Evolutionary conservation across 2,888 invertebrate species (phyloP), one percentile per base, ranked within the genome.

Genomic region (Euzophera pinguis): DNA sequence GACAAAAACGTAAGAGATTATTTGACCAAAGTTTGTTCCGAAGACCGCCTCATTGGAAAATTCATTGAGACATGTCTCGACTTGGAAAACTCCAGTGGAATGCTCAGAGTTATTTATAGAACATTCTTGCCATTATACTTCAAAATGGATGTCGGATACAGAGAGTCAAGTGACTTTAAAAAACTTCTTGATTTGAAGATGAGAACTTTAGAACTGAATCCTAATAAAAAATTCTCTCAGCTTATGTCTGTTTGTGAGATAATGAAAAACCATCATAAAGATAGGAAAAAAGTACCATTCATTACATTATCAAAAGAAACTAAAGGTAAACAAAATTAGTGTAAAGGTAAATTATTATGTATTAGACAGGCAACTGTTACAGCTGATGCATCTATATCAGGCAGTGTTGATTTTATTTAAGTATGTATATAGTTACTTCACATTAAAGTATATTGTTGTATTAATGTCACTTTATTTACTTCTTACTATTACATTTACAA

Each of bases 241-340:
- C 55, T 87, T 0, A 78, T 75, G 59, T 58, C 64, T 4, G 63
- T 87, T 10, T 75, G 75, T 64, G 72, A 81, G 10, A 58, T 60
- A 1, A 54, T 84, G 9, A 75, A 72, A 50, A 47, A 55, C 2
- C 8, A 9, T 1, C 62, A 63, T 47, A 63, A 50, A 39, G 16
- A 43, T 13, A 73, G 66, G 49, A 79, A 71, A 63, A 73, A 72
- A 58, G 75, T 71, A 0, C 52, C 71, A 34, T 68, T 78, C 35
- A 63, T 73, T n/a, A 82, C 82, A 13, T 58, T 84, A 47, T 52
- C 64, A 45, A 69, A 57, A 9, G 55, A 65, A 14, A 29, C 66
- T 13, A 60, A 56, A 52, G 57, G 50, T 50, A 50, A 50, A 37
- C 22, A 9, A 27, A 6, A 32, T 4, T 9, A 32, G 2, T 9